These are phyloP conservation scores for Megastigmus dorsalis DNA, from an alignment of 2,888 invertebrate genomes.

Conservation along the genomic window DNA sequence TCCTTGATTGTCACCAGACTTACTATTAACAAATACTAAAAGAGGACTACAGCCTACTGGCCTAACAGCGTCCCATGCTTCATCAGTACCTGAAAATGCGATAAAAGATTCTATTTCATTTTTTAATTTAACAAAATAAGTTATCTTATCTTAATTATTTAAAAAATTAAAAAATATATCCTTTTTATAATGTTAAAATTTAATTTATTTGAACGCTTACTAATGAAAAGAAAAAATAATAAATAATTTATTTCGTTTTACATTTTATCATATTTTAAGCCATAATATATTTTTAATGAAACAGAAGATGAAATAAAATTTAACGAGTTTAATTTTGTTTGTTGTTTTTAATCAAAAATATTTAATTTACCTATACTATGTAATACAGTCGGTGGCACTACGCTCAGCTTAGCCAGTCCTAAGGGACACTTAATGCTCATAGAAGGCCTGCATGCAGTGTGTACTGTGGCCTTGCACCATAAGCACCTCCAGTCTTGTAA, in stretches of 20 bases:
- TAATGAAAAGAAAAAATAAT: not conserved
- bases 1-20: constrained; percentile 98
- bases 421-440: constrained; percentile 88
- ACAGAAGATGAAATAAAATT: too few species aligned
- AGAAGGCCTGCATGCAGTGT: constrained; percentile 91
- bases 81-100: constrained; percentile 81
- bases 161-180: too few species aligned
- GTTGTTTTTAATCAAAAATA: too few species aligned
- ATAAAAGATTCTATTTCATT: too few species aligned
- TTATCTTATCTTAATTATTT: too few species aligned
- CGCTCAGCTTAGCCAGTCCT: constrained; percentile 91
- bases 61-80: constrained; percentile 90
- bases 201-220: too few species aligned
- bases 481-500: constrained; percentile 97
- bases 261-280: not conserved
- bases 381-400: constrained; percentile 94
- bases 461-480: constrained; percentile 95
- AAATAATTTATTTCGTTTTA: not conserved
- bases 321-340: too few species aligned
- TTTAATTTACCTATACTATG: constrained; percentile 83
- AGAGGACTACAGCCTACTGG: constrained; percentile 84
- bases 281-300: too few species aligned
- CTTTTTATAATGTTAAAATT: too few species aligned
- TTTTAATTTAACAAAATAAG: too few species aligned
- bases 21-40: constrained; percentile 97